Percentiles rank a stretch among this genome's conserved stretches.
Evolutionary conservation across 2,797 vertebrate genomes (phyloP).

Genomic region (Clamator glandarius): DNA sequence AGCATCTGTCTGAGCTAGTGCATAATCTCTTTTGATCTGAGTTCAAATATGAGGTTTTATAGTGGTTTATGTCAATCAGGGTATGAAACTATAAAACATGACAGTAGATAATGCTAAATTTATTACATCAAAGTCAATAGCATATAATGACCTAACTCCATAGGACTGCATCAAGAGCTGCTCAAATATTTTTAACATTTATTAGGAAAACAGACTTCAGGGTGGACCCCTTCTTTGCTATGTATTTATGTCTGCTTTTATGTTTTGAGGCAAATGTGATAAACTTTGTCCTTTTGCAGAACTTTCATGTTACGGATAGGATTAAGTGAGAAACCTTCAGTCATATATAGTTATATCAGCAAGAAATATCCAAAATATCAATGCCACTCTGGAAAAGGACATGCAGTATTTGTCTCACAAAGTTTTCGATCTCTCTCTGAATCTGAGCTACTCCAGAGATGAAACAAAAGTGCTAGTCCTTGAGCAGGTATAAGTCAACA

Average conservation of each 20-base stretch:
- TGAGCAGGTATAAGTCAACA: background rate
- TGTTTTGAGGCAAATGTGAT: background rate
- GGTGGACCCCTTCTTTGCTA: background rate
- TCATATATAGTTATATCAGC: background rate
- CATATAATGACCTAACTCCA: background rate
- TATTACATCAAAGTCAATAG: constrained; percentile 21
- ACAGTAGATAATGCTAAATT: constrained; percentile 23
- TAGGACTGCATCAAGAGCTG: background rate
- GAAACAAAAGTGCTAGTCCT: background rate
- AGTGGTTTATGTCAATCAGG: constrained; percentile 9
- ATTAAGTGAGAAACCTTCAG: background rate
- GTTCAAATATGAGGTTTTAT: constrained; percentile 47
- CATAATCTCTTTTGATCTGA: constrained; percentile 43
- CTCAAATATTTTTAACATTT: constrained; percentile 27
- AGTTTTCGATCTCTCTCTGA: background rate
- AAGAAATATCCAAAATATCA: background rate
- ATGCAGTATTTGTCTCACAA: background rate
- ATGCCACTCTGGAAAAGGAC: background rate
- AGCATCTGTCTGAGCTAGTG: constrained; percentile 39
- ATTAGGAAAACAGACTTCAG: constrained; percentile 1
- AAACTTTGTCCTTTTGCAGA: background rate
- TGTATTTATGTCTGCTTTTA: constrained; percentile 13
- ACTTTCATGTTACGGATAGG: background rate
- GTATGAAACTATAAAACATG: constrained; percentile 14
- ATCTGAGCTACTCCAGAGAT: background rate